Evolutionary conservation across 2,113 vertebrate species (phyloP).

Genomic region (Phylloscopus whistleri): DNA sequence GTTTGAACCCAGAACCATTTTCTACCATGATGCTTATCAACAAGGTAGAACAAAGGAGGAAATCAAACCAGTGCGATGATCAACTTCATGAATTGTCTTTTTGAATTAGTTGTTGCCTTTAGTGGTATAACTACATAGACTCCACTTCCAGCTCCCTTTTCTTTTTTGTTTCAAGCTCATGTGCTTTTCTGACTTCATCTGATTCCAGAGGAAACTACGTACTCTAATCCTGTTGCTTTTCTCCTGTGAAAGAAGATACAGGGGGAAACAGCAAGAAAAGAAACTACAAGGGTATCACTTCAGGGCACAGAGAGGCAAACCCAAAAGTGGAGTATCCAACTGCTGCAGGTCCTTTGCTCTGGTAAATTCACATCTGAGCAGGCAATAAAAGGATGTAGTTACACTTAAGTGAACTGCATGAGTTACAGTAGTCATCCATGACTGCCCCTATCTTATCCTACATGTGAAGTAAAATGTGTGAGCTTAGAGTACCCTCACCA

Average conservation of each 20-base stretch:
- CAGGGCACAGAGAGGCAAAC: background rate
- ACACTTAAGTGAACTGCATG: background rate
- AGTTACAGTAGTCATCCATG: background rate
- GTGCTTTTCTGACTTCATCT: background rate
- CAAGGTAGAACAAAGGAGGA: background rate
- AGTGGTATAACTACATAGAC: background rate
- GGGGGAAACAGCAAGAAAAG: background rate
- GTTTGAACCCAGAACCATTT: background rate
- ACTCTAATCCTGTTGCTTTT: background rate
- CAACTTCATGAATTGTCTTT: background rate
- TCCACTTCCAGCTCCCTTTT: background rate
- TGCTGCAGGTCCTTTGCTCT: background rate
- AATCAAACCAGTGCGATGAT: background rate
- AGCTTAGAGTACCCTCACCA: background rate
- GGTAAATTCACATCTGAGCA: background rate
- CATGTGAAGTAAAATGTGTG: background rate
- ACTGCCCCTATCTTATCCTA: background rate
- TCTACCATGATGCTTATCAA: background rate
- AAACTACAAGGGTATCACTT: background rate
- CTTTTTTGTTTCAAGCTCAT: background rate
- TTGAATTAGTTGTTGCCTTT: background rate
- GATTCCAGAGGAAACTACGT: background rate
- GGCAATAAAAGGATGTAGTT: background rate
- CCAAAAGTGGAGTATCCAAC: rapidly evolving
- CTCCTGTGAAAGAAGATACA: background rate